Base-by-base conservation (phyloP, 2,113 vertebrate species). In the Labeo catla region DNA sequence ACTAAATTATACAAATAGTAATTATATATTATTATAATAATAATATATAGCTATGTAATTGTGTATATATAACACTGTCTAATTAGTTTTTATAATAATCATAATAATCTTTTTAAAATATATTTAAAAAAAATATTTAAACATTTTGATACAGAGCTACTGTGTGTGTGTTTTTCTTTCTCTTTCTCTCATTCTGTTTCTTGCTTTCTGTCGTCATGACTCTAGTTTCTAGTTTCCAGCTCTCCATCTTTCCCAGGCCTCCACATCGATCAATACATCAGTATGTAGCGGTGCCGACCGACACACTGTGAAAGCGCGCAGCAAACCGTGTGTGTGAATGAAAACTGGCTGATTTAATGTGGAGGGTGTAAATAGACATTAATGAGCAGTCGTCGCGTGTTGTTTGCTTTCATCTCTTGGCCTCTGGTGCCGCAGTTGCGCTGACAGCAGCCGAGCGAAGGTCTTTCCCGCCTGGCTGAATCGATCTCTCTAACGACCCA, bases 271-370 rank as follows among this genome's bases (percentile, higher is more conserved):
- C 87, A 87, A 86, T 73, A 87, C 90, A 92, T 87, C 89, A 86
- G 91, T 83, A 80, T 84, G 90, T 85, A 36, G 88, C 84, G 84
- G 11, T 49, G 34, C 36, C 92, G 91, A 93, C 87, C 91, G 93
- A 91, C 86, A 78, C 9, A 36, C 72, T 80, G 81, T 87, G 70
- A 86, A n/a, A 34, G 81, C 23, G 21, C 34, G 21, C 68, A 52
- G 36, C n/a, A 47, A 28, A 73, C 12, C 13, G 57, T 68, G 57
- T 15, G 81, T 76, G 81, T 47, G 82, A 49, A 43, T 66, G 36
- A 68, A 50, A 23, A 43, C 6, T 19, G 21, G 39, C 49, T 59
- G 73, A 50, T 50, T 23, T 12, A 47, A 76, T 28, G 73, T 76
- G 73, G 70, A 43, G 83, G 36, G 54, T 63, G 34, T 81, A 52